These are phyloP conservation scores for Cheilosia scutellata DNA, from an alignment of 2,888 invertebrate genomes.

Conservation along the genomic window DNA sequence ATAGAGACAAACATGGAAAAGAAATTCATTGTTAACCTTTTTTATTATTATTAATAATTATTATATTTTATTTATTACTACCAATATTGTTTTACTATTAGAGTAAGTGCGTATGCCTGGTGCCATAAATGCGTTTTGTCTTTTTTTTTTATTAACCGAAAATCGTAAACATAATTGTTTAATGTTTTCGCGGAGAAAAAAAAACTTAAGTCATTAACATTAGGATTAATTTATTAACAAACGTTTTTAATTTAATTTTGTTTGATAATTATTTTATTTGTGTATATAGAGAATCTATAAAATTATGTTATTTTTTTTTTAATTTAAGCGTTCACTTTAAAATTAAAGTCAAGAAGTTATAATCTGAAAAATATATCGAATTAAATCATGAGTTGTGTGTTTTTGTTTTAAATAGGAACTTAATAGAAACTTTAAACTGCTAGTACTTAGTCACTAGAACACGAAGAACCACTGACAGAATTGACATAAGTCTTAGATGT, in stretches of 20 bases:
- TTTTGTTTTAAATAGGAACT: not conserved
- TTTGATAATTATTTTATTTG: conserved; percentile 23
- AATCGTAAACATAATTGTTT: conserved; percentile 2
- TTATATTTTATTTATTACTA: conserved; percentile 62
- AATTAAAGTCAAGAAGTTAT: conserved; percentile 19
- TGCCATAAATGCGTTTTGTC: conserved; percentile 67
- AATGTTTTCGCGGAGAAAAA: conserved; percentile 20
- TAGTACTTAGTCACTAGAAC: too few relatives aligned
- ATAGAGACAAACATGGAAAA: conserved; percentile 5
- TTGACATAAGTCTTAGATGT: too few relatives aligned
- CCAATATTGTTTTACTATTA: conserved; percentile 60
- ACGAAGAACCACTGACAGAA: too few relatives aligned
- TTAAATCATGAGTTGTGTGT: not conserved
- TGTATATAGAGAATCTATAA: conserved; percentile 35
- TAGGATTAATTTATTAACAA: conserved; percentile 74
- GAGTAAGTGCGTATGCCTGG: conserved; percentile 52
- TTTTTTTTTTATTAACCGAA: conserved; percentile 1
- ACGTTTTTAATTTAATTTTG: conserved; percentile 15
- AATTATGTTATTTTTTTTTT: conserved; percentile 21
- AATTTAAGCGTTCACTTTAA: conserved; percentile 40
- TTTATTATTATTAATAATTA: conserved; percentile 28
- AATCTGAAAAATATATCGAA: conserved; percentile 9
- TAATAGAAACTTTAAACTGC: too few relatives aligned
- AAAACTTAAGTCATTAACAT: conserved; percentile 75
- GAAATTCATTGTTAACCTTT: conserved; percentile 64